Evolutionary conservation across 2,888 invertebrate genomes (phyloP).

Genomic region (Tetranychus piercei): DNA sequence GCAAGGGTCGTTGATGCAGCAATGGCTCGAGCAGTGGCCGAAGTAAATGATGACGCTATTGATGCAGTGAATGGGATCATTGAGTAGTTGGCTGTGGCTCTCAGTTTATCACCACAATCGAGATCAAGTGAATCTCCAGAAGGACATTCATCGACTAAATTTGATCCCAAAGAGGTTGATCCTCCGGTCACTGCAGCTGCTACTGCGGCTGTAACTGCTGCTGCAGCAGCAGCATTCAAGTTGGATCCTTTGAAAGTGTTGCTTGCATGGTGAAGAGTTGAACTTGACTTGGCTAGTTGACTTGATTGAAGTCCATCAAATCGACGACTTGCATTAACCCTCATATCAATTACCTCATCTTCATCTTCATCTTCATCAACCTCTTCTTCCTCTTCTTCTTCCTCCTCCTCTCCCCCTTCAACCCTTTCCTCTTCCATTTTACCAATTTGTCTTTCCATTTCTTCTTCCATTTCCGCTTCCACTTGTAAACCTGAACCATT

Average conservation of each 20-base stretch:
- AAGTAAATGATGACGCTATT: slow-evolving; percentile 13
- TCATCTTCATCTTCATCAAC: background rate
- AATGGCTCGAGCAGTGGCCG: slow-evolving; percentile 21
- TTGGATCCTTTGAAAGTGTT: background rate
- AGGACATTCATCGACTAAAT: background rate
- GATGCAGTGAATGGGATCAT: background rate
- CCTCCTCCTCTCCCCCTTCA: background rate
- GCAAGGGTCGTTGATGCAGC: slow-evolving; percentile 18
- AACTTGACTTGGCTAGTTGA: background rate
- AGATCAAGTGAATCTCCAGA: background rate
- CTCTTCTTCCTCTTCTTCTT: background rate
- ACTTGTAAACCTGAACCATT: background rate
- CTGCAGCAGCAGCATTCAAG: background rate
- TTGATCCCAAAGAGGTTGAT: background rate
- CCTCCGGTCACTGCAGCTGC: background rate
- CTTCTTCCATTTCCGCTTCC: background rate
- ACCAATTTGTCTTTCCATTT: background rate
- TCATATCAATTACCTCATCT: slow-evolving; percentile 11
- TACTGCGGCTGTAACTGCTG: background rate
- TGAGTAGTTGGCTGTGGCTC: background rate
- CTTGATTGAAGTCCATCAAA: background rate
- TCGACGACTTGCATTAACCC: background rate
- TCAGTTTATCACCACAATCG: background rate
- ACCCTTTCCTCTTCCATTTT: background rate
- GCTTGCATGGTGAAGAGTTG: background rate